Percentiles rank a stretch among this genome's conserved stretches.
These are phyloP conservation scores for Ptilodon capucinus DNA, from an alignment of 2,888 invertebrate species.

Conservation along the genomic window DNA sequence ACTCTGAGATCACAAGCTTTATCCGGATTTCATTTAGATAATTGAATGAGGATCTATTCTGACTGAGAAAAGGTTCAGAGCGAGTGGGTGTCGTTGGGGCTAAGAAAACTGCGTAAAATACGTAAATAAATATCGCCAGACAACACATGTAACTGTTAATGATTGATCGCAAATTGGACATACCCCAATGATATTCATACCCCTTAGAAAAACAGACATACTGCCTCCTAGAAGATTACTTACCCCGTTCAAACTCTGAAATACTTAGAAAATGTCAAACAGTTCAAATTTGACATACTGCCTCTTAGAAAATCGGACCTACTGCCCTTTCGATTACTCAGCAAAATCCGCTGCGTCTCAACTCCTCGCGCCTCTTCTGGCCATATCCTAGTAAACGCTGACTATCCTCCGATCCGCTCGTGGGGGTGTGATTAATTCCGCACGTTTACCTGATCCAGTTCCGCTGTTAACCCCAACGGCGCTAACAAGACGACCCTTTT, in stretches of 20 bases:
- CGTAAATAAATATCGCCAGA: too few relatives aligned
- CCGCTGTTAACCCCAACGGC: slow-evolving; percentile 56
- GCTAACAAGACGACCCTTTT: slow-evolving; percentile 50
- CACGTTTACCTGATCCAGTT: slow-evolving; percentile 74
- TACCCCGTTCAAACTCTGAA: too few relatives aligned
- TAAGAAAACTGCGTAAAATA: slow-evolving; percentile 31
- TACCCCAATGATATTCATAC: too few relatives aligned
- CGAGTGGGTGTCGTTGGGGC: slow-evolving; percentile 42
- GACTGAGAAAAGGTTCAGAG: slow-evolving; percentile 67
- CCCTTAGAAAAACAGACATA: too few relatives aligned
- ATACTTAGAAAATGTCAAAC: too few relatives aligned
- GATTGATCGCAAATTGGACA: too few relatives aligned
- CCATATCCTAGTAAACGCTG: slow-evolving; percentile 55
- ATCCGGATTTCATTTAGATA: slow-evolving; percentile 80
- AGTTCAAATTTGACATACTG: too few relatives aligned
- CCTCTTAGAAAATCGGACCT: too few relatives aligned
- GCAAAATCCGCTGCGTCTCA: neutral
- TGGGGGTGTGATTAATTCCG: slow-evolving; percentile 75
- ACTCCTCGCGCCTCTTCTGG: slow-evolving; percentile 26
- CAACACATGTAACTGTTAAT: too few relatives aligned
- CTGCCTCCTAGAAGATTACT: too few relatives aligned
- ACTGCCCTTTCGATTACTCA: too few relatives aligned
- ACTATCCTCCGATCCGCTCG: slow-evolving; percentile 64
- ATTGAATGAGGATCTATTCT: slow-evolving; percentile 79
- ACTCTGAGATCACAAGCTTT: slow-evolving; percentile 68